Percentiles rank a stretch among this genome's conserved stretches.
These are phyloP conservation scores for Aspidiotus destructor DNA, from an alignment of 2,888 invertebrate species.

Conservation along the genomic window DNA sequence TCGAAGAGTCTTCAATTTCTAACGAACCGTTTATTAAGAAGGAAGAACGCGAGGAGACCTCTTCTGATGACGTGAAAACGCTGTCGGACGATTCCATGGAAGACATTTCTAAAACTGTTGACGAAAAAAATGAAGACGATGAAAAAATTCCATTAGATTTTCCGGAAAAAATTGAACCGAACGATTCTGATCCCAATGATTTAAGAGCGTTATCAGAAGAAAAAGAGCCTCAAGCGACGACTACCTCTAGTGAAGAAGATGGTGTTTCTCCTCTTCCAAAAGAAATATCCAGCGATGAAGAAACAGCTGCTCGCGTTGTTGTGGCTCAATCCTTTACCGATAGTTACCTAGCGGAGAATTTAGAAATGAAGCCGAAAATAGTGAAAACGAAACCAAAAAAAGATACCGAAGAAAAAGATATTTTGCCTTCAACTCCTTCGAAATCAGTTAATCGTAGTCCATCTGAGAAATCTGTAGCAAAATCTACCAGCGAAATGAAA, in stretches of 20 bases:
- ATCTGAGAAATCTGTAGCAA: not conserved
- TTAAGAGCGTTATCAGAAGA: not conserved
- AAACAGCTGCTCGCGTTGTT: not conserved
- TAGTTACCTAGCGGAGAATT: constrained; percentile 23
- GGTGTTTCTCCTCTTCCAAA: constrained; percentile 13
- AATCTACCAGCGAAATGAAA: constrained; percentile 12
- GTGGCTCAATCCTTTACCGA: constrained; percentile 7
- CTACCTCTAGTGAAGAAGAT: not conserved
- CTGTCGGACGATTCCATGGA: constrained; percentile 2
- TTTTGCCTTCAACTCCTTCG: not conserved
- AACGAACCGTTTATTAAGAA: not conserved
- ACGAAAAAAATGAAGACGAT: constrained; percentile 6
- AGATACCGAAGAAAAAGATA: constrained; percentile 10
- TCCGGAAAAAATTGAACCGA: constrained; percentile 9
- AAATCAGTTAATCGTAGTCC: constrained; percentile 10
- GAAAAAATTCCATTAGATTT: constrained; percentile 15
- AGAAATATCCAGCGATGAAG: constrained; percentile 11
- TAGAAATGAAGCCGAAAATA: constrained; percentile 16
- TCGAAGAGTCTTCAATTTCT: not conserved
- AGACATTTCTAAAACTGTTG: not conserved
- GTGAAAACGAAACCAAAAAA: constrained; percentile 12
- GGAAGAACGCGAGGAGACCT: constrained; percentile 4
- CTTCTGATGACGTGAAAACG: not conserved
- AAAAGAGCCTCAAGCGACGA: not conserved
- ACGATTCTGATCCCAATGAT: not conserved